phyloP scores from a whole-genome alignment of 37 sponge, comb jelly and placozoan genomes.

The Oscarella lobularis region DNA sequence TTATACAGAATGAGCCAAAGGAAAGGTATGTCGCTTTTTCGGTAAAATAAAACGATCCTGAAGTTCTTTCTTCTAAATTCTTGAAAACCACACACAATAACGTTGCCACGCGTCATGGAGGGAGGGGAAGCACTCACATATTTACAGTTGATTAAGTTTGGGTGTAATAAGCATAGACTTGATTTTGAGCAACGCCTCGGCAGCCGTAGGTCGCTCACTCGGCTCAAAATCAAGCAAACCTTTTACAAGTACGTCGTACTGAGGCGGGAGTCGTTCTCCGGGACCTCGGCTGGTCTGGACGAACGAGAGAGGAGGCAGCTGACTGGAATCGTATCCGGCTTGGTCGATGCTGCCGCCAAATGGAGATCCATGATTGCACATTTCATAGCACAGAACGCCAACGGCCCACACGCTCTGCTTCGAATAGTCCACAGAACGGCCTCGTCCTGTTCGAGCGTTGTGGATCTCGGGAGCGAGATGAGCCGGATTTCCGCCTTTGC shows the following conservation, averaged over 20 bases:
- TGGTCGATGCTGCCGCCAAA: constrained; percentile 24
- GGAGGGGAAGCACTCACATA: too few species aligned
- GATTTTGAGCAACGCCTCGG: constrained; percentile 6
- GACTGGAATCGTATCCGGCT: constrained; percentile 13
- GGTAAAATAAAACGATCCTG: too few species aligned
- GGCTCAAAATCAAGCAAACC: constrained; percentile 21
- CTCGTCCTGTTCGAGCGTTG: constrained; percentile 44
- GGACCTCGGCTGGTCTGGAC: background rate
- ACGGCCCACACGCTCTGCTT: constrained; percentile 74
- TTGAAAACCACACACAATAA: too few species aligned
- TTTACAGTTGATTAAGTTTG: too few species aligned
- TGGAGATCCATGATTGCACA: constrained; percentile 23
- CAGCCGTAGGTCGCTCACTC: constrained; percentile 13
- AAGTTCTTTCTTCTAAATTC: too few species aligned
- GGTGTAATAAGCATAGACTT: too few species aligned
- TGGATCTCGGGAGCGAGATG: constrained; percentile 63
- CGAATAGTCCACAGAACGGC: constrained; percentile 22
- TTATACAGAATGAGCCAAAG: too few species aligned
- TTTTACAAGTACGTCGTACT: constrained; percentile 3
- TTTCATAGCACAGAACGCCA: constrained; percentile 63
- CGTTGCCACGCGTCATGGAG: too few species aligned
- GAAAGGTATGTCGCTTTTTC: too few species aligned
- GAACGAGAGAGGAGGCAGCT: constrained; percentile 28
- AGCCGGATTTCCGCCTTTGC: constrained; percentile 38
- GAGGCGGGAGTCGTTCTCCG: constrained; percentile 9